phyloP scores from a whole-genome alignment of 2,888 invertebrate genomes.

The Eudemis profundana region DNA sequence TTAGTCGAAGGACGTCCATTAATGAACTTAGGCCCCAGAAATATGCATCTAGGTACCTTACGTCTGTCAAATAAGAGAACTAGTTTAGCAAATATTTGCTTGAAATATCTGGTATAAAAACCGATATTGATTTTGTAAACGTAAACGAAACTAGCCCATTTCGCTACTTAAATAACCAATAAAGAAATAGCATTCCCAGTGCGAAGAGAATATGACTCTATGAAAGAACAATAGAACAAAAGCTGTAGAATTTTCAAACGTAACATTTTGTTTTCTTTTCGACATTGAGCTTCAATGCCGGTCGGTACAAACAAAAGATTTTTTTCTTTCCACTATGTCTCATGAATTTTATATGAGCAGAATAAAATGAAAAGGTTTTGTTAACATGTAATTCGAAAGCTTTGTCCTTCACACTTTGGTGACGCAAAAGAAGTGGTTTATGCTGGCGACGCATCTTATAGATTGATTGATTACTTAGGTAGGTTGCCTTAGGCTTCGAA shows the following conservation, averaged over 20 bases:
- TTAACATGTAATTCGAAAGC: constrained; percentile 29
- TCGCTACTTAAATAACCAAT: constrained; percentile 26
- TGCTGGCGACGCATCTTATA: constrained; percentile 23
- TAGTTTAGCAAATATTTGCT: too few species aligned
- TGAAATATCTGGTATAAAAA: too few species aligned
- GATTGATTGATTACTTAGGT: constrained; percentile 26
- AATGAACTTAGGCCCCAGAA: too few species aligned
- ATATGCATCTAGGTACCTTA: too few species aligned
- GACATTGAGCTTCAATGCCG: constrained; percentile 21
- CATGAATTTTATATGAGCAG: constrained; percentile 37
- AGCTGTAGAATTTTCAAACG: constrained; percentile 25
- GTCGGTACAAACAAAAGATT: constrained; percentile 14
- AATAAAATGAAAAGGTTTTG: constrained; percentile 30
- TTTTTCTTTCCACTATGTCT: constrained; percentile 31
- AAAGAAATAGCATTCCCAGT: constrained; percentile 14
- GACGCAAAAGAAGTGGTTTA: constrained; percentile 11
- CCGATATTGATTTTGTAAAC: not conserved
- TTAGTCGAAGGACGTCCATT: too few species aligned
- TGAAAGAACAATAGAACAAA: constrained; percentile 30
- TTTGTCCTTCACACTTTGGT: constrained; percentile 25
- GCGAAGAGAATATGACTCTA: constrained; percentile 21
- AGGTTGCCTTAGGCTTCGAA: constrained; percentile 1
- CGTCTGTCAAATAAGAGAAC: too few species aligned
- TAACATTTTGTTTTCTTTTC: constrained; percentile 23
- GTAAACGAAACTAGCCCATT: constrained; percentile 14